Base-by-base conservation (phyloP, 2,888 invertebrate species). In the Cancer borealis region DNA sequence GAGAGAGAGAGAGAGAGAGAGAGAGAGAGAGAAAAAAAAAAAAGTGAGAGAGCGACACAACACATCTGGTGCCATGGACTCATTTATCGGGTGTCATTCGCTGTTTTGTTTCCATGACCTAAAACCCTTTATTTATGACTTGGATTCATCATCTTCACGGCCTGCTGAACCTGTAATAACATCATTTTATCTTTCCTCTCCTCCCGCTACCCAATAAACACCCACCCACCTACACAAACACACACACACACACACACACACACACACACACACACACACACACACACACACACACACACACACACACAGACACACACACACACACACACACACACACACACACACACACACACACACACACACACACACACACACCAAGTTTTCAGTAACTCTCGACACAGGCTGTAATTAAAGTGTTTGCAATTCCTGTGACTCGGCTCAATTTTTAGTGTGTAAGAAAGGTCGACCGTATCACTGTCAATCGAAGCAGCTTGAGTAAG, bases 1-100 rank as follows among this genome's bases (percentile, higher is more conserved):
- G 66, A 66, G 66, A 66, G 66, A 66, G 66, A 66, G 66, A 66
- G 66, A 66, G 66, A 66, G 66, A 66, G 66, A 66, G 66, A 66
- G 66, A 66, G 66, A 66, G 66, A 66, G 66, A 66, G 66, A 66
- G n/a, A n/a, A n/a, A n/a, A n/a, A 12, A 14, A 54, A 54, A 54
- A 54, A 54, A 12, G 54, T 14, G 73, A 73, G 5, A 4, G 21
- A 26, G 73, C 26, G 26, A 73, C 26, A 73, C 73, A 73, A 26
- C 73, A 26, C 3, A 73, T 73, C 66, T 88, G 46, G 3, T 39
- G 8, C 0, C 46, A 17, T 14, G 14, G 46, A 17, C 88, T 4
- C 46, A 46, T 21, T 6, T n/a, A 88, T 88, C n/a, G 10, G 17
- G 21, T 46, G 39, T 87, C 87, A 87, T 87, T 88, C 45, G 6